Evolutionary conservation across 2,888 invertebrate species (phyloP).

Genomic region (Penaeus monodon): DNA sequence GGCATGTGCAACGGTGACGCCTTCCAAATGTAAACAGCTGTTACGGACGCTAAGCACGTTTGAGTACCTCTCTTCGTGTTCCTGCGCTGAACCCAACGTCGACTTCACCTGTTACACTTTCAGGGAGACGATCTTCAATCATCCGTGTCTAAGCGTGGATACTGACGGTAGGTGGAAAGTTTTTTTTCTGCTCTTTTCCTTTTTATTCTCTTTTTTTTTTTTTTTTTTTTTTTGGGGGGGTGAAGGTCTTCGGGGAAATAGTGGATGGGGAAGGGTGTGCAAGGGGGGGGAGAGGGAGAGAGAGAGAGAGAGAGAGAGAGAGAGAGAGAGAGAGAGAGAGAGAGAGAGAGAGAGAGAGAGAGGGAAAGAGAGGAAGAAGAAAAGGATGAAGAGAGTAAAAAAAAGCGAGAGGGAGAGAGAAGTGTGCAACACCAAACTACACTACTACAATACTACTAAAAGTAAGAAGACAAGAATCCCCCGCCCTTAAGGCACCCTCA

Average conservation of each 20-base stretch:
- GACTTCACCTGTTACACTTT: conserved; percentile 63
- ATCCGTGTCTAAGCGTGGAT: conserved; percentile 47
- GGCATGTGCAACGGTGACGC: conserved; percentile 56
- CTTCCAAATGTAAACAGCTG: conserved; percentile 47
- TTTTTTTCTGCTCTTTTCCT: no score
- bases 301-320: neutral
- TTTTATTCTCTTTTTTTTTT: no score
- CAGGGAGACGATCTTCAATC: conserved; percentile 58
- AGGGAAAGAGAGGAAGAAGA: no score
- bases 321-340: no score
- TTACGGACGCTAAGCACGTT: conserved; percentile 49
- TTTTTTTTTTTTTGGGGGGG: neutral
- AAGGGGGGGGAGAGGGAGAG: neutral
- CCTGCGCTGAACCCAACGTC: conserved; percentile 55
- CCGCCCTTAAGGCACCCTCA: no score
- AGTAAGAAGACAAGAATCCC: no score
- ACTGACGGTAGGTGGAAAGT: conserved; percentile 17
- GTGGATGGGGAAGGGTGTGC: neutral
- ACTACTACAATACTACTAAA: no score
- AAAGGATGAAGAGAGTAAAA: no score
- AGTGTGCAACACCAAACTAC: no score
- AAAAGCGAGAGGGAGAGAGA: no score
- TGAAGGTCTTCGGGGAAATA: neutral
- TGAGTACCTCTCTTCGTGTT: conserved; percentile 48
- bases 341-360: no score